Evolutionary conservation across 2,888 invertebrate species (phyloP).

Genomic region (Hyposoter didymator): DNA sequence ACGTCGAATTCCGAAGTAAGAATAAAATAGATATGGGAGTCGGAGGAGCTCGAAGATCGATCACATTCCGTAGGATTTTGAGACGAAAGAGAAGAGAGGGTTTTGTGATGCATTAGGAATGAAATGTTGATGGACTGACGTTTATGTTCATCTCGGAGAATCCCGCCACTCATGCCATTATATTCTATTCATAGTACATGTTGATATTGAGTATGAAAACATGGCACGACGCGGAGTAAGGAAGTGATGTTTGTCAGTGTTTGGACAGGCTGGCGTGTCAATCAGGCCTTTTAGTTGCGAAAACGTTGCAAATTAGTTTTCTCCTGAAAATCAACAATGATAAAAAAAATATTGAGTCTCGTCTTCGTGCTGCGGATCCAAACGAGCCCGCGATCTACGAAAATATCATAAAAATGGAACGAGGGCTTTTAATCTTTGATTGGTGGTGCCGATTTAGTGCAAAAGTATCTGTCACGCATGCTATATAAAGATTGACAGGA

Average conservation of each 20-base stretch:
- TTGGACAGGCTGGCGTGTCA: background rate
- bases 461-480: conserved; percentile 8
- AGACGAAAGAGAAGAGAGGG: conserved; percentile 9
- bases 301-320: background rate
- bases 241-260: background rate
- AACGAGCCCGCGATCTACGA: background rate
- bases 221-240: background rate
- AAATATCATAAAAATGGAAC: background rate
- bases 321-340: background rate
- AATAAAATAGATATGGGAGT: background rate
- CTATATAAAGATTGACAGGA: conserved; percentile 21
- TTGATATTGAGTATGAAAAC: background rate
- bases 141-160: background rate
- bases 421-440: conserved; percentile 33
- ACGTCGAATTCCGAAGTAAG: conserved; percentile 16
- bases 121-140: background rate
- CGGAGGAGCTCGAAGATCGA: conserved; percentile 18
- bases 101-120: conserved; percentile 23
- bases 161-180: background rate
- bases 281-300: background rate
- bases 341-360: background rate
- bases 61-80: conserved; percentile 13
- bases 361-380: background rate
- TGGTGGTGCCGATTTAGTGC: conserved; percentile 8
- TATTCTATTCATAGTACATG: background rate